These are phyloP conservation scores for Cygnus atratus DNA, from an alignment of 2,113 vertebrate genomes.

Conservation along the genomic window DNA sequence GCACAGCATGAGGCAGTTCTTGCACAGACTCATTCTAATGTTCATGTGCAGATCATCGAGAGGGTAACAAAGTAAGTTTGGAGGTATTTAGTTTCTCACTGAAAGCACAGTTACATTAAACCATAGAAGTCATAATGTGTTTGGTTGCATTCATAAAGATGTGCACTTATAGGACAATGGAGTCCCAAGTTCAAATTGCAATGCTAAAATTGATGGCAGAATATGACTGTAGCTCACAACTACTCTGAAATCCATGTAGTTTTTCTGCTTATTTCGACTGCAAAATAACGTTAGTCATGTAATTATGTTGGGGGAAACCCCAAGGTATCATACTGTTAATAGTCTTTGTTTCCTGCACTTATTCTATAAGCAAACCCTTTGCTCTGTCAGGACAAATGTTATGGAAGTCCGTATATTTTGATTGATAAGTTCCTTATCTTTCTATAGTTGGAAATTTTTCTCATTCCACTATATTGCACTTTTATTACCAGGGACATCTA, in stretches of 20 bases:
- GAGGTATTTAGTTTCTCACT: fast-evolving
- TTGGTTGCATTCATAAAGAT: not conserved
- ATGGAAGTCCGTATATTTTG: not conserved
- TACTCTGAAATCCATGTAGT: not conserved
- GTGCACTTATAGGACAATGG: not conserved
- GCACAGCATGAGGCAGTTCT: constrained; percentile 89
- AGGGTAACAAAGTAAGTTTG: constrained; percentile 85
- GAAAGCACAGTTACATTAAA: not conserved
- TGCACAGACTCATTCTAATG: constrained; percentile 83
- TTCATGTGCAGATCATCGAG: constrained; percentile 86
- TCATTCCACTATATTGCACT: not conserved
- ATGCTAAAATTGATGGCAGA: not conserved
- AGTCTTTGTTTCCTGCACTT: not conserved
- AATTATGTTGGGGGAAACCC: not conserved
- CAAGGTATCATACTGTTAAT: not conserved
- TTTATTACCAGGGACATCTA: not conserved
- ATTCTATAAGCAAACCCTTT: not conserved
- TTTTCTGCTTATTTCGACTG: not conserved
- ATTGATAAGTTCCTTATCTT: not conserved
- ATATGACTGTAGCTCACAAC: not conserved
- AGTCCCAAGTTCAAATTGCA: not conserved
- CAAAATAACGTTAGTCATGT: not conserved
- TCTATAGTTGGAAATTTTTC: not conserved
- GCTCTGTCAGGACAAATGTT: not conserved
- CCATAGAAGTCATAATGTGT: fast-evolving